A percentile compares a stretch with the other conserved stretches of the same genome.
Conservation (phyloP, 2,888 invertebrate genomes). For the Rhamnusium bicolor region DNA sequence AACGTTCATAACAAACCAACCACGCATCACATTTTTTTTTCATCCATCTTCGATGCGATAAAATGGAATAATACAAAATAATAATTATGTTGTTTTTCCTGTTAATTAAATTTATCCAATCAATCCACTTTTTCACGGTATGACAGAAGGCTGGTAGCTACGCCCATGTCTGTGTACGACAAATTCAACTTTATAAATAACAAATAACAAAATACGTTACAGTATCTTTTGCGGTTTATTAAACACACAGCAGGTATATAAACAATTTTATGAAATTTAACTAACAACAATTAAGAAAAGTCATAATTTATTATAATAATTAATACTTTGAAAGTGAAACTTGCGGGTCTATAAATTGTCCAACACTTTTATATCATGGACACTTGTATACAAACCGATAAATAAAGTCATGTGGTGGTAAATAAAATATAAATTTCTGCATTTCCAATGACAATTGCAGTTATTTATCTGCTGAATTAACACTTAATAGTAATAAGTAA, state of each 20-base stretch:
- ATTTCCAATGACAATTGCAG: conserved; percentile 18
- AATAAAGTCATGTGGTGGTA: conserved; percentile 8
- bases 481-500: conserved; percentile 10
- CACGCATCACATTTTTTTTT: conserved; percentile 10
- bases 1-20: conserved; percentile 24
- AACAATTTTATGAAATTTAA: conserved; percentile 33
- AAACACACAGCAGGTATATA: conserved; percentile 26
- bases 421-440: conserved; percentile 15
- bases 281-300: conserved; percentile 39
- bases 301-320: conserved; percentile 49
- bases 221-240: conserved; percentile 30
- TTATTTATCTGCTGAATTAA: conserved; percentile 13
- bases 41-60: background rate
- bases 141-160: conserved; percentile 29
- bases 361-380: conserved; percentile 39
- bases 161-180: conserved; percentile 29
- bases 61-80: conserved; percentile 14
- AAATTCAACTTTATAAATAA: conserved; percentile 11
- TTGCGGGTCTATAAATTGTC: conserved; percentile 47
- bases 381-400: conserved; percentile 13
- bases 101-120: conserved; percentile 29
- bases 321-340: conserved; percentile 53
- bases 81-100: conserved; percentile 14
- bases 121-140: conserved; percentile 17
- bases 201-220: conserved; percentile 5